Evolutionary conservation across 2,888 invertebrate species (phyloP).

Genomic region (Brenthis daphne): DNA sequence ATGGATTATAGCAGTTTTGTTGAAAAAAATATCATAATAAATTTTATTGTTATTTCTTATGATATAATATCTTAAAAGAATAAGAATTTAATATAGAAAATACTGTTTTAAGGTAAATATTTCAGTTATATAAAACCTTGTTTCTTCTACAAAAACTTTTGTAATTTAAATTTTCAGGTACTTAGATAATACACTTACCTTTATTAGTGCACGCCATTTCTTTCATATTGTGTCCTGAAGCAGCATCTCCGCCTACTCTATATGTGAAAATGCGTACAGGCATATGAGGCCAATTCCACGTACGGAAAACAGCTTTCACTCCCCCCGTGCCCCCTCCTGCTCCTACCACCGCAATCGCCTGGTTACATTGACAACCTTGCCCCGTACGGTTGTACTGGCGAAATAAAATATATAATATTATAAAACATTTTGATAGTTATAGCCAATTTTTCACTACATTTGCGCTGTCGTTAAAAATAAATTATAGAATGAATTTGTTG

Average conservation of each 20-base stretch:
- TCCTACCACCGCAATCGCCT: conserved; percentile 98
- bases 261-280: conserved; percentile 98
- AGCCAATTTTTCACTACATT: too few species aligned
- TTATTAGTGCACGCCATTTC: conserved; percentile 99
- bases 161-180: neutral
- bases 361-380: conserved; percentile 96
- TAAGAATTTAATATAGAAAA: too few species aligned
- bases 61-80: too few species aligned
- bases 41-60: too few species aligned
- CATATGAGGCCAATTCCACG: conserved; percentile 96
- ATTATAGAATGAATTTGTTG: too few species aligned
- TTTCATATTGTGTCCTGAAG: conserved; percentile 91
- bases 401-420: conserved; percentile 5
- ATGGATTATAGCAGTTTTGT: neutral
- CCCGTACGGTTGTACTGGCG: conserved; percentile 90
- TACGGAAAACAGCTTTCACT: conserved; percentile 84
- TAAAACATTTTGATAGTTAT: neutral
- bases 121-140: too few species aligned
- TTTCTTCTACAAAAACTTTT: too few species aligned
- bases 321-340: conserved; percentile 94
- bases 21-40: neutral
- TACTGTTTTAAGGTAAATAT: too few species aligned
- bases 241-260: conserved; percentile 95
- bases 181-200: conserved; percentile 80
- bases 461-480: too few species aligned